phyloP scores from a whole-genome alignment of 2,113 vertebrate species.

The Cavia porcellus region DNA sequence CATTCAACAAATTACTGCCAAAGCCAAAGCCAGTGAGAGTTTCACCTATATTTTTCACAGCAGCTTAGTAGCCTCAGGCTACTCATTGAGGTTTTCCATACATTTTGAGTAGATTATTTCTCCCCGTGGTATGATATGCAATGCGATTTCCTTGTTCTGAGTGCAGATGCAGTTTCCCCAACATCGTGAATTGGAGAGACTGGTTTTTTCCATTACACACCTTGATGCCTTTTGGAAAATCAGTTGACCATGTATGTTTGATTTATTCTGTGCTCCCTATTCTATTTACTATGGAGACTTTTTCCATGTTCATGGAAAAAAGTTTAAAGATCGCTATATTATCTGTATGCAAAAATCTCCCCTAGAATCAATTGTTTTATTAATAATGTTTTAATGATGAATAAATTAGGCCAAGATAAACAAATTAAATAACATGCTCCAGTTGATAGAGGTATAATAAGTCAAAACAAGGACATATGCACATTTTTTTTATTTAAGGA shows the following conservation, averaged over 20 bases:
- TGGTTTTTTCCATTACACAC: neutral
- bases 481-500: neutral
- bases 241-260: neutral
- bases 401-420: neutral
- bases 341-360: neutral
- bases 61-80: neutral
- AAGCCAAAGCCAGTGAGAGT: neutral
- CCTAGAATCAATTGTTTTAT: neutral
- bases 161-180: neutral
- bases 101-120: neutral
- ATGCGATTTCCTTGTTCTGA: neutral
- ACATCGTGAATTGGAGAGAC: neutral
- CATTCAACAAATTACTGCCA: neutral
- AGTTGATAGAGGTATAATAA: neutral
- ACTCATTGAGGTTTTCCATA: neutral
- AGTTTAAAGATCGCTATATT: neutral
- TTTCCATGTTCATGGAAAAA: neutral
- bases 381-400: neutral
- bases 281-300: neutral
- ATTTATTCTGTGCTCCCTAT: neutral
- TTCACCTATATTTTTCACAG: neutral
- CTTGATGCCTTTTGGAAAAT: neutral
- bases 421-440: neutral
- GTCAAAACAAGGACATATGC: neutral
- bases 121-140: neutral